Conservation (phyloP, 2,888 invertebrate genomes). For the Volucella inflata region DNA sequence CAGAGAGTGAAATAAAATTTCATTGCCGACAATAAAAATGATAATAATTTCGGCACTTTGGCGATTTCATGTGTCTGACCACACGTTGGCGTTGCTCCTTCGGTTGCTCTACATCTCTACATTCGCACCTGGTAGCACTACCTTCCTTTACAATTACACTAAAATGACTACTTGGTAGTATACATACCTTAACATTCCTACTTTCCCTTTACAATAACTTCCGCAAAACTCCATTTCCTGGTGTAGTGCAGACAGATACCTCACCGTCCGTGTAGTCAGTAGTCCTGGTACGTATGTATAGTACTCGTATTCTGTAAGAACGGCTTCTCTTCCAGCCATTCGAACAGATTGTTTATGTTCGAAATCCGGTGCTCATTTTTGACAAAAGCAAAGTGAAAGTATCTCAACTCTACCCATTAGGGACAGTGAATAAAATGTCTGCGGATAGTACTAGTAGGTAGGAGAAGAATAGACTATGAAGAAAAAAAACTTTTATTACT, state of each 20-base stretch:
- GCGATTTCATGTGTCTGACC: conserved; percentile 57
- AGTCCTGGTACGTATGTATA: conserved; percentile 17
- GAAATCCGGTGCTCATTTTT: conserved; percentile 56
- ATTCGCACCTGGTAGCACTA: conserved; percentile 42
- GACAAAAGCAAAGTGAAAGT: conserved; percentile 63
- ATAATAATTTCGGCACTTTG: conserved; percentile 64
- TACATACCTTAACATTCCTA: neutral
- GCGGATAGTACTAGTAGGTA: neutral
- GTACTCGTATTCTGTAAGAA: too few species aligned
- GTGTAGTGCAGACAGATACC: conserved; percentile 24
- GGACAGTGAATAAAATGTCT: conserved; percentile 50
- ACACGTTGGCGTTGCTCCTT: conserved; percentile 35
- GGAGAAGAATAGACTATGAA: neutral
- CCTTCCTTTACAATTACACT: neutral
- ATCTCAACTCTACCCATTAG: conserved; percentile 61
- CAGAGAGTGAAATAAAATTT: conserved; percentile 42
- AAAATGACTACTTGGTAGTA: too few species aligned
- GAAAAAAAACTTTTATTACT: conserved; percentile 47
- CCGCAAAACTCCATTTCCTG: conserved; percentile 49
- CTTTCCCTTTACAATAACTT: conserved; percentile 50
- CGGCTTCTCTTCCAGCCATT: conserved; percentile 24
- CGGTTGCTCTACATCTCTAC: conserved; percentile 5
- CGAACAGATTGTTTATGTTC: conserved; percentile 66
- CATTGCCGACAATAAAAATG: conserved; percentile 62
- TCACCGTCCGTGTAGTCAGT: conserved; percentile 9